Conservation (phyloP, 2,797 vertebrate genomes). For the Gorsachius magnificus region DNA sequence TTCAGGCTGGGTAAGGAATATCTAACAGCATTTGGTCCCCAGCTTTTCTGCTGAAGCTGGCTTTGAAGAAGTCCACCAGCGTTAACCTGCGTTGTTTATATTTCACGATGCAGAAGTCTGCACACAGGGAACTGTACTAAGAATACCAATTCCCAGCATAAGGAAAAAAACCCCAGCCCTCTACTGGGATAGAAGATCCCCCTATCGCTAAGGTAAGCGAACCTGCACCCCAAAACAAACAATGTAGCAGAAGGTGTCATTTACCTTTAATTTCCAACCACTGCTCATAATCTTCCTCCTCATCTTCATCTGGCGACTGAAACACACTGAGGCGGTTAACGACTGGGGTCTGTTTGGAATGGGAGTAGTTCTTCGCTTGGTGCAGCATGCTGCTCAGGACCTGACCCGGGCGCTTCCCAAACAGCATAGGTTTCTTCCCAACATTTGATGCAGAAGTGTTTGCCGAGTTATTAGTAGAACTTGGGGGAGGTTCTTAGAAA, state of each 20-base stretch:
- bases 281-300: constrained; percentile 84
- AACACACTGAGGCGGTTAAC: constrained; percentile 89
- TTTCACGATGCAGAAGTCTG: accelerated
- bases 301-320: constrained; percentile 90
- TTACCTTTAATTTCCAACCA: constrained; percentile 97
- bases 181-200: background rate
- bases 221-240: background rate
- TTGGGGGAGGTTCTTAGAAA: constrained; percentile 54
- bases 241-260: accelerated
- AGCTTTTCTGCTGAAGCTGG: background rate
- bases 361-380: constrained; percentile 88
- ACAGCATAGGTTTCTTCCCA: constrained; percentile 80
- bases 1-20: accelerated
- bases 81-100: background rate
- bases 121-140: background rate
- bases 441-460: constrained; percentile 22
- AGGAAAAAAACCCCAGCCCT: background rate
- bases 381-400: constrained; percentile 86
- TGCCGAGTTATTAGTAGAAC: background rate
- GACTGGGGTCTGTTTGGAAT: constrained; percentile 84
- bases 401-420: constrained; percentile 85
- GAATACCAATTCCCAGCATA: background rate
- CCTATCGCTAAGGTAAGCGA: accelerated
- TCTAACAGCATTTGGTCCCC: background rate
- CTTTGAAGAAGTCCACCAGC: background rate